Evolutionary conservation across 2,113 vertebrate species (phyloP).

Genomic region (Leptocoma aspasia): DNA sequence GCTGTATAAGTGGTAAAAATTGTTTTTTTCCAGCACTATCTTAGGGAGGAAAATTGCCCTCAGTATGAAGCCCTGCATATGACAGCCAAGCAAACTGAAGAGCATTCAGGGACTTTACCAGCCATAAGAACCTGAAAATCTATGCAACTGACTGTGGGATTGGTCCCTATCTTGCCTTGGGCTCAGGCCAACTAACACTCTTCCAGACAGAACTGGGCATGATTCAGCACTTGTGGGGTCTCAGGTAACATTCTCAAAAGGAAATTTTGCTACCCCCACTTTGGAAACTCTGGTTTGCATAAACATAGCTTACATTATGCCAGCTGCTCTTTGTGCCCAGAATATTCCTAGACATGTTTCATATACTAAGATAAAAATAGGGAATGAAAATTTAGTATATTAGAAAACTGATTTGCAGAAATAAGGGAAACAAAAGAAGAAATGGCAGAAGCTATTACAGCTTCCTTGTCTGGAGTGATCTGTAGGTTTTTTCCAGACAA

Average conservation of each 20-base stretch:
- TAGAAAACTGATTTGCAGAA: not conserved
- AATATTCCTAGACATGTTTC: not conserved
- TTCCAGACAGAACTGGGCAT: not conserved
- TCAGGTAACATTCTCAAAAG: not conserved
- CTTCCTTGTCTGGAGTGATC: not conserved
- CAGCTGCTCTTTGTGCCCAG: not conserved
- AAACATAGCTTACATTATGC: not conserved
- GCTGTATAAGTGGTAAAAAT: not conserved
- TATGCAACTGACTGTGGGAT: not conserved
- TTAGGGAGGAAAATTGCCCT: not conserved
- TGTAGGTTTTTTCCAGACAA: not conserved
- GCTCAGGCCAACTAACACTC: not conserved
- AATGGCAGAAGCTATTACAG: not conserved
- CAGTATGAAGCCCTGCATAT: not conserved
- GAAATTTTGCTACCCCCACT: not conserved
- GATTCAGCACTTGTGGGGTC: not conserved
- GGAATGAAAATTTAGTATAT: not conserved
- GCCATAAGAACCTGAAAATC: not conserved
- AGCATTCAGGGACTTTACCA: not conserved
- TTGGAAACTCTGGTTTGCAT: not conserved
- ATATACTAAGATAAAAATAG: not conserved
- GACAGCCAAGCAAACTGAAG: not conserved
- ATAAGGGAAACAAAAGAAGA: not conserved
- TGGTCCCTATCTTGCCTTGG: not conserved
- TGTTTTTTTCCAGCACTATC: not conserved